These are phyloP conservation scores for Hippocampus kuda DNA, from an alignment of 2,797 vertebrate genomes.

Conservation along the genomic window DNA sequence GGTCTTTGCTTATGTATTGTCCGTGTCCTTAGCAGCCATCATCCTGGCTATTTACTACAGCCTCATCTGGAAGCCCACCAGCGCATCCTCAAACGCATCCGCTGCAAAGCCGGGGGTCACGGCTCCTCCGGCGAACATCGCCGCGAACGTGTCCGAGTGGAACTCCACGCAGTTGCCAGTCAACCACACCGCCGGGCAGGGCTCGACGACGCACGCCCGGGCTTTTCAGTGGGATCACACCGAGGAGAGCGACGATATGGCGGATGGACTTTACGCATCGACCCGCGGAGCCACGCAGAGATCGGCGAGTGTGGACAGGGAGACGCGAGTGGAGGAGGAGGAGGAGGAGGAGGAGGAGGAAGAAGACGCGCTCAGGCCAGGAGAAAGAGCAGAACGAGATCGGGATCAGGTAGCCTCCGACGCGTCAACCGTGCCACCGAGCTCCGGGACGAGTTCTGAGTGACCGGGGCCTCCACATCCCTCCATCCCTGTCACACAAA, in stretches of 20 bases:
- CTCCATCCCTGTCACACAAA: neutral
- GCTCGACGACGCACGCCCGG: slow-evolving; percentile 22
- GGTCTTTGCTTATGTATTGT: slow-evolving; percentile 94
- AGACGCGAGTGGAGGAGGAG: slow-evolving; percentile 20
- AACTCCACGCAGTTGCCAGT: slow-evolving; percentile 53
- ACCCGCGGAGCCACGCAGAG: slow-evolving; percentile 31
- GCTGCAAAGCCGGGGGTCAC: slow-evolving; percentile 46
- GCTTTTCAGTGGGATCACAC: slow-evolving; percentile 40
- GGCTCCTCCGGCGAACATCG: slow-evolving; percentile 38
- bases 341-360: slow-evolving; percentile 18
- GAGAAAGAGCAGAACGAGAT: slow-evolving; percentile 6
- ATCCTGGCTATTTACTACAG: slow-evolving; percentile 97
- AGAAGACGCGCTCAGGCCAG: slow-evolving; percentile 20
- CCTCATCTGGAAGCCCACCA: slow-evolving; percentile 88
- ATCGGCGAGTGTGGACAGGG: slow-evolving; percentile 23
- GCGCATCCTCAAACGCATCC: slow-evolving; percentile 49
- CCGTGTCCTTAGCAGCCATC: slow-evolving; percentile 95
- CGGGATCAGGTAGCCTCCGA: slow-evolving; percentile 29
- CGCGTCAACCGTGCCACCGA: slow-evolving; percentile 28
- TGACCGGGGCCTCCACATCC: slow-evolving; percentile 26
- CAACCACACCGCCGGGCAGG: slow-evolving; percentile 38
- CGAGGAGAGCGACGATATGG: slow-evolving; percentile 11
- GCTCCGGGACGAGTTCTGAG: slow-evolving; percentile 35
- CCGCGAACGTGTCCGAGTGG: slow-evolving; percentile 49
- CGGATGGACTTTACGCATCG: slow-evolving; percentile 39